Conservation (phyloP, 2,888 invertebrate genomes). For the Acrocyrtus sp. region DNA sequence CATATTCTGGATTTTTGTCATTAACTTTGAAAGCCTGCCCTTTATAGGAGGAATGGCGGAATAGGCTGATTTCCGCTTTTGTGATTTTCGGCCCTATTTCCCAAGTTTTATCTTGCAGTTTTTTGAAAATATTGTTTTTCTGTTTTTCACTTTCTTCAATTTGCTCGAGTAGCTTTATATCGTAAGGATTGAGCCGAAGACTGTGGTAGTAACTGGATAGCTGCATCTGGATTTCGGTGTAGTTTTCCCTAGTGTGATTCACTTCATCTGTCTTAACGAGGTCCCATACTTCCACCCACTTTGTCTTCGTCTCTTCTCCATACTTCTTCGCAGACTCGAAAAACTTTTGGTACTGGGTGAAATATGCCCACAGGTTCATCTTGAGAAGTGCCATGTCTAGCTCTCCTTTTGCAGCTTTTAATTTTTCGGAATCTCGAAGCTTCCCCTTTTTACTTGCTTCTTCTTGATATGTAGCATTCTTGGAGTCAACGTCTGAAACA, state of each 20-base stretch:
- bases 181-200: neutral
- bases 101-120: neutral
- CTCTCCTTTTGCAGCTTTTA: neutral
- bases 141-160: neutral
- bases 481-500: neutral
- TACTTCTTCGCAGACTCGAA: slow-evolving; percentile 13
- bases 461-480: neutral
- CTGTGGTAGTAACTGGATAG: neutral
- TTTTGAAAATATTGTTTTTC: neutral
- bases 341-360: neutral
- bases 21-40: neutral
- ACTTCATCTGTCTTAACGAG: neutral
- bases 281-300: slow-evolving; percentile 5
- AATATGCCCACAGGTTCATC: neutral
- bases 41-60: neutral
- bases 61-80: slow-evolving; percentile 14
- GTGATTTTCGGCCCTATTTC: slow-evolving; percentile 11
- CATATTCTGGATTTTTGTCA: neutral
- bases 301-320: neutral
- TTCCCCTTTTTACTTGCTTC: neutral
- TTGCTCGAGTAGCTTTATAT: neutral
- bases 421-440: neutral
- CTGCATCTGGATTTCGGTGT: neutral
- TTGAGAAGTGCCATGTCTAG: neutral
- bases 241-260: neutral